Evolutionary conservation across 2,888 invertebrate species (phyloP).

Genomic region (Drosophila prolongata): DNA sequence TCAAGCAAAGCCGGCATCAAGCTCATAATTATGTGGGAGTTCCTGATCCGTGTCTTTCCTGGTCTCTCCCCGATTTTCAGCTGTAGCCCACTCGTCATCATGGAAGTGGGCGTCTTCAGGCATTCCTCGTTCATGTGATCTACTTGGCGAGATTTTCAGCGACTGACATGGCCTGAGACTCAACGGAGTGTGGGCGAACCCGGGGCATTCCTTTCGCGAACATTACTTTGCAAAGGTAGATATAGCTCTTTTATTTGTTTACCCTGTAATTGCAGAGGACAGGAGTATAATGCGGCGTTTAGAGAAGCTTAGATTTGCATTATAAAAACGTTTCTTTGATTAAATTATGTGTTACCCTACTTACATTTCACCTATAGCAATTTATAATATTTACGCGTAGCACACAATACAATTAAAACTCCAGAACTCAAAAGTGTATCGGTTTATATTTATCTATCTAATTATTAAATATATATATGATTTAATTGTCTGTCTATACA

Average conservation of each 20-base stretch:
- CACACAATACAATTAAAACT: too few relatives aligned
- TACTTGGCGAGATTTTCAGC: constrained; percentile 60
- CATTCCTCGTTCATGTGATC: constrained; percentile 61
- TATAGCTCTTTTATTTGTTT: not conserved
- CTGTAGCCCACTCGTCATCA: constrained; percentile 33
- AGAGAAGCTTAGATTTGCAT: too few relatives aligned
- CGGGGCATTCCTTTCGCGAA: constrained; percentile 4
- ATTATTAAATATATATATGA: too few relatives aligned
- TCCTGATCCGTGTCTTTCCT: constrained; percentile 26
- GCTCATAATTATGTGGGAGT: constrained; percentile 41
- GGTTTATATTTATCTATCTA: too few relatives aligned
- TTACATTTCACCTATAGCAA: too few relatives aligned
- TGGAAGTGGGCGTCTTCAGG: constrained; percentile 35
- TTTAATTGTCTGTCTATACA: too few relatives aligned
- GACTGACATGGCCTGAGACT: constrained; percentile 34
- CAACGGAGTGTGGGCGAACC: constrained; percentile 55
- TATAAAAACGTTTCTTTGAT: too few relatives aligned
- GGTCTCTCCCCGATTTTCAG: constrained; percentile 12
- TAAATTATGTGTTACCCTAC: too few relatives aligned
- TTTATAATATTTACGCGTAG: too few relatives aligned
- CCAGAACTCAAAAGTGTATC: too few relatives aligned
- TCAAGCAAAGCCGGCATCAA: constrained; percentile 2
- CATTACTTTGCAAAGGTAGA: not conserved
- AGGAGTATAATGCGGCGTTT: too few relatives aligned
- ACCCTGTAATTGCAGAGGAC: not conserved